Evolutionary conservation across 2,888 invertebrate genomes (phyloP).

Genomic region (Mellilla xanthometata): DNA sequence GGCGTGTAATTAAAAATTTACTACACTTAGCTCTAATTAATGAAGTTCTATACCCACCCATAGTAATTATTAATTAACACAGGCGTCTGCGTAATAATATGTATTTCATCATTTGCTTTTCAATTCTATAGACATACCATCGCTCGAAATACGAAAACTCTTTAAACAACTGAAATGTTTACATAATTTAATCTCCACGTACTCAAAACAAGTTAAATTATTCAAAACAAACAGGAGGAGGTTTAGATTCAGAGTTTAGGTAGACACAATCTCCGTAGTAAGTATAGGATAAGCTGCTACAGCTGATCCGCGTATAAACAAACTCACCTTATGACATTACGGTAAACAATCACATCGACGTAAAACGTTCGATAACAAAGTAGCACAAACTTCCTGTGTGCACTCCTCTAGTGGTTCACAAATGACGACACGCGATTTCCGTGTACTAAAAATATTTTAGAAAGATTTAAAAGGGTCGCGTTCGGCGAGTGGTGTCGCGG

Average conservation of each 20-base stretch:
- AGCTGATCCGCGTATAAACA: slow-evolving; percentile 67
- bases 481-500: slow-evolving; percentile 34
- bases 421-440: slow-evolving; percentile 59
- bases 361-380: slow-evolving; percentile 46
- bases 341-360: slow-evolving; percentile 58
- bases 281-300: slow-evolving; percentile 31
- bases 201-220: slow-evolving; percentile 20
- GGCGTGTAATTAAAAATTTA: slow-evolving; percentile 1
- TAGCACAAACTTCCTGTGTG: slow-evolving; percentile 51
- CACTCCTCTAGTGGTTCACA: slow-evolving; percentile 39
- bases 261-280: slow-evolving; percentile 6
- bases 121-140: slow-evolving; percentile 6
- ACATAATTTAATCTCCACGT: slow-evolving; percentile 15
- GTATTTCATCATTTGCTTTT: background rate
- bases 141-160: slow-evolving; percentile 12
- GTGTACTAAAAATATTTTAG: slow-evolving; percentile 65
- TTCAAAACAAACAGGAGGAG: slow-evolving; percentile 15
- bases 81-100: too few relatives aligned
- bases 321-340: slow-evolving; percentile 59
- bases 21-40: slow-evolving; percentile 9
- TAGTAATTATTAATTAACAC: too few relatives aligned
- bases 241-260: background rate
- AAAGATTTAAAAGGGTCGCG: slow-evolving; percentile 58
- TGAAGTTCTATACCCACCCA: too few relatives aligned
- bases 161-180: slow-evolving; percentile 17